Percentiles rank a stretch among this genome's conserved stretches.
These are phyloP conservation scores for Phenacoccus solenopsis DNA, from an alignment of 1,140 invertebrate genomes.

Conservation along the genomic window DNA sequence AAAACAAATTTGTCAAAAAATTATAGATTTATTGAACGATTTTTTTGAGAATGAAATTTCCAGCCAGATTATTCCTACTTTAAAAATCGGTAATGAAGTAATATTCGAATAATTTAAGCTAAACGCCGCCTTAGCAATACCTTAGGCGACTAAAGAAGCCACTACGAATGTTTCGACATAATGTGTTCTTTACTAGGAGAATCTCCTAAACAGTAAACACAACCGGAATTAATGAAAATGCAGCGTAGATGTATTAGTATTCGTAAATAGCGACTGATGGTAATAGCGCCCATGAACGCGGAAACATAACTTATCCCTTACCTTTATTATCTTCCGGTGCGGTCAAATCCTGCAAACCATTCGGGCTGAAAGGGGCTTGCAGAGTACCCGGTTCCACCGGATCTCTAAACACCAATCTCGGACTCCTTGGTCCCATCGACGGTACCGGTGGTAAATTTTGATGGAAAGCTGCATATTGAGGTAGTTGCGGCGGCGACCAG, in stretches of 20 bases:
- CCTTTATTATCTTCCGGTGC: conserved; percentile 15
- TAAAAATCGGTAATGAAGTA: too few species aligned
- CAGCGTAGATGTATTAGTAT: neutral
- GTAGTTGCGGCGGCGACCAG: conserved; percentile 8
- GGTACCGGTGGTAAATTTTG: conserved; percentile 25
- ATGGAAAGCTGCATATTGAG: conserved; percentile 16
- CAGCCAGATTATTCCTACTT: too few species aligned
- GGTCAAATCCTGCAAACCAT: conserved; percentile 25
- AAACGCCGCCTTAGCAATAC: too few species aligned
- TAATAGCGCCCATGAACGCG: neutral
- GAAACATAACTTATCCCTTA: neutral
- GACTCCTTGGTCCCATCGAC: conserved; percentile 39
- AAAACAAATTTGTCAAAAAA: too few species aligned
- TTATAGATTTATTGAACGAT: too few species aligned
- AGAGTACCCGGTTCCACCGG: conserved; percentile 27
- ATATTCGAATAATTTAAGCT: too few species aligned
- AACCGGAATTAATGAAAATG: neutral
- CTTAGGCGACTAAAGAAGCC: too few species aligned
- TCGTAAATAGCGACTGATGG: neutral
- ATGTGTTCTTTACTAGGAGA: too few species aligned
- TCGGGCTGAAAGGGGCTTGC: conserved; percentile 24
- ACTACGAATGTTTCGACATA: too few species aligned
- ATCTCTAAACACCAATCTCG: conserved; percentile 39
- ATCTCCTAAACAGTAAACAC: neutral
- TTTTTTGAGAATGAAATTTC: too few species aligned